phyloP scores from a whole-genome alignment of 2,797 vertebrate species.

The Argentina silus region DNA sequence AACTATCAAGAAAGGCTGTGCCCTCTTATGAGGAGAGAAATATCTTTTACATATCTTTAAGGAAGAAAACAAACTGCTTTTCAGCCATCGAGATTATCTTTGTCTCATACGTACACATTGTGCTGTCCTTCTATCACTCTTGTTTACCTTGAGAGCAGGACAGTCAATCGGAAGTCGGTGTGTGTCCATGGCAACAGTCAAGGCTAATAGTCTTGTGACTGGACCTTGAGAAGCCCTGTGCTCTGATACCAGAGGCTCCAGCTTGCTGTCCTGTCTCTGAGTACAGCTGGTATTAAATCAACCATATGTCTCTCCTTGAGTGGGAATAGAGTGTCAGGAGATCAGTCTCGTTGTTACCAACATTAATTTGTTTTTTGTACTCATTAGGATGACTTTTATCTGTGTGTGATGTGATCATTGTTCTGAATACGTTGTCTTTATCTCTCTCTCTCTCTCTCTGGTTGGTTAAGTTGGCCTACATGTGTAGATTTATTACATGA shows the following conservation, averaged over 20 bases:
- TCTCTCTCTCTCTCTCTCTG: too few species aligned
- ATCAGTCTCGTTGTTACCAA: neutral
- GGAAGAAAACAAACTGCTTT: neutral
- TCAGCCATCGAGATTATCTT: neutral
- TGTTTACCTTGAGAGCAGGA: constrained; percentile 21
- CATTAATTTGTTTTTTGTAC: neutral
- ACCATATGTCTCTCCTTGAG: neutral
- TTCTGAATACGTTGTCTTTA: neutral
- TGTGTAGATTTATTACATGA: neutral
- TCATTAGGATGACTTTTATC: neutral
- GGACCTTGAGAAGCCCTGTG: constrained; percentile 8
- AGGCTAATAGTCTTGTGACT: neutral
- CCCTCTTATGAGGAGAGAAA: neutral
- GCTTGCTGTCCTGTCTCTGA: neutral
- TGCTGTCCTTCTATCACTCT: neutral
- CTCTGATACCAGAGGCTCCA: neutral
- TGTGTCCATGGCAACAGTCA: neutral
- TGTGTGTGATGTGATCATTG: neutral
- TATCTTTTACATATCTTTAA: neutral
- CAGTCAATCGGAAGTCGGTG: constrained; percentile 11
- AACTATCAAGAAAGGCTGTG: neutral
- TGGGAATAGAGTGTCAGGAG: neutral
- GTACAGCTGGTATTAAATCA: neutral
- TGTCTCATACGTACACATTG: neutral
- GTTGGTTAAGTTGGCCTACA: too few species aligned